Conservation (phyloP, 2,113 vertebrate genomes). For the Chaetops frenatus region DNA sequence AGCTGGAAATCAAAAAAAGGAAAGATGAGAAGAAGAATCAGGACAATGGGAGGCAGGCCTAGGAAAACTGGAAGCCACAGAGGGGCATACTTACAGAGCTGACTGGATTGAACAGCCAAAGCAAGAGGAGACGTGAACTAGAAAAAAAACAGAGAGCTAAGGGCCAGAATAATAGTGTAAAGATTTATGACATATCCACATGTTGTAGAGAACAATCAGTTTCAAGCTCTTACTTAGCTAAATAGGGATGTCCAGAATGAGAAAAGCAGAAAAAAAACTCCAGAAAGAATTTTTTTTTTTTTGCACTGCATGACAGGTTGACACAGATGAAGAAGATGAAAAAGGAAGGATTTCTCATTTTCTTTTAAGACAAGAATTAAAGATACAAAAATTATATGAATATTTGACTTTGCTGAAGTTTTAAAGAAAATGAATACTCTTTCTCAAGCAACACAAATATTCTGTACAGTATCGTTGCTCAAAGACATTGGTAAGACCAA, state of each 20-base stretch:
- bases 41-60: neutral
- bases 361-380: neutral
- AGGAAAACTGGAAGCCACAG: neutral
- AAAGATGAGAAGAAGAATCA: neutral
- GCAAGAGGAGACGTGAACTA: neutral
- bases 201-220: neutral
- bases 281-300: neutral
- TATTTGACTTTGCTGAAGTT: neutral
- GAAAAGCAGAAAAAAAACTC: neutral
- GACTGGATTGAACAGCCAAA: neutral
- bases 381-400: neutral
- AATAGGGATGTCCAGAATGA: neutral
- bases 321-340: neutral
- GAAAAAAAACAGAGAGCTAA: neutral
- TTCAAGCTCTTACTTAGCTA: neutral
- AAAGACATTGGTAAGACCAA: neutral
- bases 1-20: neutral
- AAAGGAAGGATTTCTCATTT: neutral
- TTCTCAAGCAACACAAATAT: neutral
- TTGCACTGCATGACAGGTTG: neutral
- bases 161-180: neutral
- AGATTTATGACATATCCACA: neutral
- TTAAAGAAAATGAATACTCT: neutral
- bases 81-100: neutral
- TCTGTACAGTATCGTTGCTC: neutral